Percentiles rank a stretch among this genome's conserved stretches.
Evolutionary conservation across 2,888 invertebrate genomes (phyloP).

Genomic region (Scaptomyza cyrtandrae): DNA sequence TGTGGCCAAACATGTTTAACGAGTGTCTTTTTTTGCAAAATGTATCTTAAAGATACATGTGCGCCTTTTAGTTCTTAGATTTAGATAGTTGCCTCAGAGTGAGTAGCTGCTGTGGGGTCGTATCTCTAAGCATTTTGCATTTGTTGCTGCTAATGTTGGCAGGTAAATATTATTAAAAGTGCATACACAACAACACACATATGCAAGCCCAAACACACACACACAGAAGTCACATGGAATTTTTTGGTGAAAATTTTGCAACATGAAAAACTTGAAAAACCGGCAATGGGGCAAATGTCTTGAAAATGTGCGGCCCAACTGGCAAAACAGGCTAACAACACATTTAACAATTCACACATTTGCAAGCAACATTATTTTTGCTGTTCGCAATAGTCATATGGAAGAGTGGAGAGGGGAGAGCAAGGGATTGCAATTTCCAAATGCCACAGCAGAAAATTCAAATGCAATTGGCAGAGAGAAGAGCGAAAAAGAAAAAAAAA

Average conservation of each 20-base stretch:
- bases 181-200: slow-evolving; percentile 19
- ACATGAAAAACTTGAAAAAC: slow-evolving; percentile 77
- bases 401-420: neutral
- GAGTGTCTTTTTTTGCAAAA: slow-evolving; percentile 22
- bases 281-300: slow-evolving; percentile 53
- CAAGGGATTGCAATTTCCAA: slow-evolving; percentile 33
- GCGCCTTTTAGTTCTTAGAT: slow-evolving; percentile 45
- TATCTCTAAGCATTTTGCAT: slow-evolving; percentile 20
- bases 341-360: slow-evolving; percentile 78
- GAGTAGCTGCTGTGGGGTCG: slow-evolving; percentile 23
- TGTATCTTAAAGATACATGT: slow-evolving; percentile 35
- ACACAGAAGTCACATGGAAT: slow-evolving; percentile 58
- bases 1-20: slow-evolving; percentile 68
- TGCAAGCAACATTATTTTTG: slow-evolving; percentile 68
- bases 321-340: slow-evolving; percentile 67
- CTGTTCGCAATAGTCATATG: slow-evolving; percentile 44
- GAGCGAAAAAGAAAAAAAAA: slow-evolving; percentile 4
- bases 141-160: slow-evolving; percentile 29
- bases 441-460: slow-evolving; percentile 42
- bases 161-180: slow-evolving; percentile 68
- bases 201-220: slow-evolving; percentile 3
- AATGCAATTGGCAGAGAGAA: slow-evolving; percentile 54
- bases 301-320: slow-evolving; percentile 42
- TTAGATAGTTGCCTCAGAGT: slow-evolving; percentile 11
- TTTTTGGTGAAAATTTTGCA: slow-evolving; percentile 65